Conservation (phyloP, 2,113 vertebrate genomes). For the Casuarius casuarius region DNA sequence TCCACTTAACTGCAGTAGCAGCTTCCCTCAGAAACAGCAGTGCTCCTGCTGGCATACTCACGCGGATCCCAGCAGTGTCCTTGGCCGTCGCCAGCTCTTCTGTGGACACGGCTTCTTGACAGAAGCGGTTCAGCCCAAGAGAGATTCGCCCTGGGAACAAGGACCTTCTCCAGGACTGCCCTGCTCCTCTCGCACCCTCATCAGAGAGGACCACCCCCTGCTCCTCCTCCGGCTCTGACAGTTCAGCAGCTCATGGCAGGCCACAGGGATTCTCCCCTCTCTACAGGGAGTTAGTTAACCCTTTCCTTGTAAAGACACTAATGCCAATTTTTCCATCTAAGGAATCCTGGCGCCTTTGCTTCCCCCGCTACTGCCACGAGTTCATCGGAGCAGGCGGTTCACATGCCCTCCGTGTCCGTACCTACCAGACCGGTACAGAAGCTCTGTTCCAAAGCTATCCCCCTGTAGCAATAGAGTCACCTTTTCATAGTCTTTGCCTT, state of each 20-base stretch:
- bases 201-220: slow-evolving; percentile 45
- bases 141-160: neutral
- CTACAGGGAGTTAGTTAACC: slow-evolving; percentile 23
- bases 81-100: neutral
- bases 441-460: neutral
- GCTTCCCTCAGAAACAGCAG: neutral
- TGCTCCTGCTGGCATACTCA: neutral
- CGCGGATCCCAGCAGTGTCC: accelerated
- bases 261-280: slow-evolving; percentile 1
- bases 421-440: neutral
- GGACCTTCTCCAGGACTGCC: neutral
- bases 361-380: accelerated
- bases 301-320: neutral
- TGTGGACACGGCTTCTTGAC: neutral
- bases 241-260: neutral
- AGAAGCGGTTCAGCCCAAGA: neutral
- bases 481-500: neutral
- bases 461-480: neutral
- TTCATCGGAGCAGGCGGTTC: neutral
- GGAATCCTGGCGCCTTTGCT: neutral
- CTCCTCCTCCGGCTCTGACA: slow-evolving; percentile 50
- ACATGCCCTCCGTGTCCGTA: accelerated
- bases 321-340: neutral
- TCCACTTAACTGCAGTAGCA: neutral
- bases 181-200: neutral